These are phyloP conservation scores for Rafetus swinhoei DNA, from an alignment of 2,113 vertebrate genomes.

Conservation along the genomic window DNA sequence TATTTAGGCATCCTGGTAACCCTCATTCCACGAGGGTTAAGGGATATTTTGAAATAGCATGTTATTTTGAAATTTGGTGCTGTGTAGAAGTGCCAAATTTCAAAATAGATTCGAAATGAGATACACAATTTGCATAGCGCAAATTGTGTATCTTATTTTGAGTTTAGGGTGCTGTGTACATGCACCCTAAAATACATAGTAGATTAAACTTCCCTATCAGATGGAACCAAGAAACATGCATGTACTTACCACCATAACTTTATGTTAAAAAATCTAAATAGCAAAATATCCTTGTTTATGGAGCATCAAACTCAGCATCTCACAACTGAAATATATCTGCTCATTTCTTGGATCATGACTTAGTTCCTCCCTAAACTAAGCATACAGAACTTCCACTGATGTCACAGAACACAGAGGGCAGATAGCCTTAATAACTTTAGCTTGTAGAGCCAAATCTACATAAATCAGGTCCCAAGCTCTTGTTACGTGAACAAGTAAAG, in stretches of 20 bases:
- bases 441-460: background rate
- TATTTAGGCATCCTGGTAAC: too few species aligned
- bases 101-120: too few species aligned
- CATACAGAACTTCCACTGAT: fast-evolving
- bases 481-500: background rate
- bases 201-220: too few species aligned
- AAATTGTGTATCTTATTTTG: too few species aligned
- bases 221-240: background rate
- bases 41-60: too few species aligned
- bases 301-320: slow-evolving; percentile 14
- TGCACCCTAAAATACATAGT: too few species aligned
- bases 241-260: background rate
- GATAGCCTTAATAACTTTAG: background rate
- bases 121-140: too few species aligned
- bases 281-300: background rate
- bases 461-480: background rate
- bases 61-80: too few species aligned
- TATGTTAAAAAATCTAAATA: background rate
- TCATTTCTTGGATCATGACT: background rate
- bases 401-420: background rate
- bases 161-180: too few species aligned
- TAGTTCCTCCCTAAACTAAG: fast-evolving
- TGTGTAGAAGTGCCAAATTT: too few species aligned
- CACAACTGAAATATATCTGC: background rate
- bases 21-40: too few species aligned